A percentile compares a stretch with the other conserved stretches of the same genome.
phyloP scores from a whole-genome alignment of 2,797 vertebrate species.

The Falco novaeseelandiae region DNA sequence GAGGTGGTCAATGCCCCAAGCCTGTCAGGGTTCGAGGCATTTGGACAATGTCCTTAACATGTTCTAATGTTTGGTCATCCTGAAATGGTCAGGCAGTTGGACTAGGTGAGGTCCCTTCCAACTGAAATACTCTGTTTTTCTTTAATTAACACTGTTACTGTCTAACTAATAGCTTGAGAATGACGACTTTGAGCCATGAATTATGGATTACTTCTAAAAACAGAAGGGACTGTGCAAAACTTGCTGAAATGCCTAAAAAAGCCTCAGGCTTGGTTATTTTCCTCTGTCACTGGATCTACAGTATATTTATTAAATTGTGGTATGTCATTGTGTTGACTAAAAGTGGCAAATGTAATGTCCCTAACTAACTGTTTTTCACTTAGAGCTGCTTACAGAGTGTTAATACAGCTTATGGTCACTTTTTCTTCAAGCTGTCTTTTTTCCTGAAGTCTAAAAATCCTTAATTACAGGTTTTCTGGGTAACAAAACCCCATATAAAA shows the following conservation, averaged over 20 bases:
- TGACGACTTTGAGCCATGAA: neutral
- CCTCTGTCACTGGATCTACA: neutral
- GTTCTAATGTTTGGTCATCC: neutral
- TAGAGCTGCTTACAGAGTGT: neutral
- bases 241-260: neutral
- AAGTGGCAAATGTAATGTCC: neutral
- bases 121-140: neutral
- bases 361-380: neutral
- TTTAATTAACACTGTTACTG: neutral
- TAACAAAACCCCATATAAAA: neutral
- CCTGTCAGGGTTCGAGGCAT: neutral
- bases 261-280: neutral
- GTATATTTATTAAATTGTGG: neutral
- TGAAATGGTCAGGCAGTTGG: neutral
- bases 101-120: neutral
- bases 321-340: neutral
- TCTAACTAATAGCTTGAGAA: constrained; percentile 31
- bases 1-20: fast-evolving
- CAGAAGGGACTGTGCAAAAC: neutral
- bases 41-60: neutral
- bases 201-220: constrained; percentile 18
- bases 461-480: neutral
- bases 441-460: neutral
- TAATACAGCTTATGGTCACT: neutral
- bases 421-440: neutral